A percentile compares a stretch with the other conserved stretches of the same genome.
Conservation (phyloP, 2,113 vertebrate species). For the Callipepla californica region DNA sequence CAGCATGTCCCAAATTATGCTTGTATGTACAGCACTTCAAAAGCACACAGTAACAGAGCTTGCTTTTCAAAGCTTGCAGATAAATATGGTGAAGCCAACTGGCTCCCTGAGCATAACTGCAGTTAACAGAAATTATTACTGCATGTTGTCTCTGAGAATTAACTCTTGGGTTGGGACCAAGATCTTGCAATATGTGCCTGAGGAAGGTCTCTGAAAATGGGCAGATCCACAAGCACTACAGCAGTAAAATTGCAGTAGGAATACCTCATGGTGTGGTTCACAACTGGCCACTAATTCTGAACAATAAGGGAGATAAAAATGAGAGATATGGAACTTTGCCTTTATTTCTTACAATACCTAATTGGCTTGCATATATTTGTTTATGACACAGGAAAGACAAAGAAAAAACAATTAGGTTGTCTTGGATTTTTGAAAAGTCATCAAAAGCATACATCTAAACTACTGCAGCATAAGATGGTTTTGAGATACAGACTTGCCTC, state of each 20-base stretch:
- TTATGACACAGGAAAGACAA: background rate
- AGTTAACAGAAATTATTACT: background rate
- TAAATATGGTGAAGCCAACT: background rate
- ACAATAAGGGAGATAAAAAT: background rate
- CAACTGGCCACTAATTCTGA: background rate
- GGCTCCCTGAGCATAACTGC: background rate
- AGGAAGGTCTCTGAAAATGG: accelerated
- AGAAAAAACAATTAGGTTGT: background rate
- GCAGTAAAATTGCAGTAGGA: background rate
- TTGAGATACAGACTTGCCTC: background rate
- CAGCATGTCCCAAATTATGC: background rate
- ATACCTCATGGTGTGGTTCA: accelerated
- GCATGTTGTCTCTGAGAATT: background rate
- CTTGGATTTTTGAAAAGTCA: background rate
- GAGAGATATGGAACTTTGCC: background rate
- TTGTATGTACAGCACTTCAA: background rate
- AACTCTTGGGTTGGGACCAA: background rate
- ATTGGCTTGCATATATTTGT: background rate
- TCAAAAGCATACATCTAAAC: background rate
- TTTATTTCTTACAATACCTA: background rate
- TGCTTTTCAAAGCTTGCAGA: background rate
- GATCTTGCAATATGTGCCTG: accelerated
- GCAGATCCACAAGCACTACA: background rate
- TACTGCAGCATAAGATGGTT: background rate
- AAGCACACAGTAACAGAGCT: background rate